Base-by-base conservation (phyloP, 2,888 invertebrate species). In the Xestoiulus laeticollis region DNA sequence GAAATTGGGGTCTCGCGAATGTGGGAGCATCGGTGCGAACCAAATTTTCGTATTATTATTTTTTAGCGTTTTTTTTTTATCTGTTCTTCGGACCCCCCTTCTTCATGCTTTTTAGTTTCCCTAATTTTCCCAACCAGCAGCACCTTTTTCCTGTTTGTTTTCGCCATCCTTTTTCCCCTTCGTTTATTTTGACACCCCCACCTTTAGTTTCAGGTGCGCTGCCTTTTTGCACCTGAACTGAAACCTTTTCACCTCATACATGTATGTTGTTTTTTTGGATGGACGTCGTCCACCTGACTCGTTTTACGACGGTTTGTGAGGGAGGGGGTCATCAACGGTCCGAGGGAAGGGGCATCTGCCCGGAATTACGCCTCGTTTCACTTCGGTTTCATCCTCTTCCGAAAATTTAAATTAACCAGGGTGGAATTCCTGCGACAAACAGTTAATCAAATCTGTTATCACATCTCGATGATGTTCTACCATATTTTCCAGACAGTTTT, bases 91-190 rank as follows among this genome's bases (percentile, higher is more conserved):
- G 26, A 22, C 68, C 68, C 26, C 68, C 68, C n/a, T 59, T 26
- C 68, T 68, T 68, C 68, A 68, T 68, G 68, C 68, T 68, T 22
- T 68, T 68, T 68, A 68, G 68, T 68, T 68, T 68, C 68, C 68
- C 68, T 68, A 68, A 68, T 68, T 68, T 68, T 68, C 68, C 68
- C 68, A 68, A 68, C 68, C 68, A 19, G 59, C 68, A 68, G 68
- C 68, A 68, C 68, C 68, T 68, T 68, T 68, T 68, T 68, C 68
- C 68, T 68, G 68, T 68, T 68, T 68, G 68, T 68, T 68, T 59
- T 59, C 59, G 59, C 59, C 59, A 59, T 59, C 59, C 59, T 59
- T 59, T 59, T 59, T 59, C 59, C 59, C 59, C 59, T 59, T 59
- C 59, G 59, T 59, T 59, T 59, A 59, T 59, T 59, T 68, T 68